These are phyloP conservation scores for Ormyrus rosae DNA, from an alignment of 2,888 invertebrate genomes.

Conservation along the genomic window DNA sequence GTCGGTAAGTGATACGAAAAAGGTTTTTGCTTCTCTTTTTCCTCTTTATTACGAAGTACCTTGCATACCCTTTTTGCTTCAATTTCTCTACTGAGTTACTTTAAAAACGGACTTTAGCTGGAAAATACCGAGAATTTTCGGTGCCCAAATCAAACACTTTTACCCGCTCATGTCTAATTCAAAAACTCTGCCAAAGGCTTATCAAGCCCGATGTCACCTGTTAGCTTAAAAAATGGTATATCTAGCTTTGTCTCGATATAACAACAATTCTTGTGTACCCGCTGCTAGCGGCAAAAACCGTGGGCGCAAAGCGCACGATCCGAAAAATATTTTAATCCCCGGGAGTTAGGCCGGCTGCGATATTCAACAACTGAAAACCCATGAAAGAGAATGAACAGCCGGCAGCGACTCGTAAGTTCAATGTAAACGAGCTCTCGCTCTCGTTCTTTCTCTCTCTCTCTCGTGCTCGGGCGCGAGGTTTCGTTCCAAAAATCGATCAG, in stretches of 20 bases:
- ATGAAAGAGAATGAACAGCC: slow-evolving; percentile 50
- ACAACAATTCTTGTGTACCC: slow-evolving; percentile 12
- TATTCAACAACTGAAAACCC: slow-evolving; percentile 39
- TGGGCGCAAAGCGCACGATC: background rate
- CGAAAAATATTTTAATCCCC: slow-evolving; percentile 48
- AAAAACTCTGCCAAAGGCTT: too few relatives aligned
- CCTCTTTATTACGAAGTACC: too few relatives aligned
- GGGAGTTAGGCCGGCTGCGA: slow-evolving; percentile 11
- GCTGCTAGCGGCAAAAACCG: background rate
- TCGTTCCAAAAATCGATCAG: slow-evolving; percentile 30
- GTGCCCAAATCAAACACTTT: too few relatives aligned
- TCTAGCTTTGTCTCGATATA: background rate
- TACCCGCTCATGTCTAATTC: too few relatives aligned
- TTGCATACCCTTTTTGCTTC: too few relatives aligned
- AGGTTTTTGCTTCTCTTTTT: too few relatives aligned
- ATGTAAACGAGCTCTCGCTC: slow-evolving; percentile 30
- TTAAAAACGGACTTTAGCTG: too few relatives aligned
- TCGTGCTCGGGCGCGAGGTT: background rate
- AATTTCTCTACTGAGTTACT: too few relatives aligned
- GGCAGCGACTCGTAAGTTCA: slow-evolving; percentile 44
- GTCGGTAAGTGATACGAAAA: too few relatives aligned
- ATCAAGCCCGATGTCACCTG: too few relatives aligned
- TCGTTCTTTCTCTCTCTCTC: background rate
- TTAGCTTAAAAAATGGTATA: too few relatives aligned
- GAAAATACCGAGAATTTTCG: too few relatives aligned